Base-by-base conservation (phyloP, 2,113 vertebrate genomes). In the Bostrychus sinensis region DNA sequence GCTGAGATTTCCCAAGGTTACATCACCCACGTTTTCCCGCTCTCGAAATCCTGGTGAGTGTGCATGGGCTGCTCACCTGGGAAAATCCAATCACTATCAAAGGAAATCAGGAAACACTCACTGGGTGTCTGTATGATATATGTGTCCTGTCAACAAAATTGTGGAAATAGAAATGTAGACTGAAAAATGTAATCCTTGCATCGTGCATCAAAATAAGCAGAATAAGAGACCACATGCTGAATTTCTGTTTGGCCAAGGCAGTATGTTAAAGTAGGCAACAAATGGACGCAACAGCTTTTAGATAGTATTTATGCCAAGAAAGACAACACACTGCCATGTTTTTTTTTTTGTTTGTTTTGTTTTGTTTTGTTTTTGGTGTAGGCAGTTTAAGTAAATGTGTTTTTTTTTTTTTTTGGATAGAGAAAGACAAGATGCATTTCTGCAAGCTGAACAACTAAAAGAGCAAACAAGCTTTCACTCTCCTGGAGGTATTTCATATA, bases 1-100 rank as follows among this genome's bases (percentile, higher is more conserved):
- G 72, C 78, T 58, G 75, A 60, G 70, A 85, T 91, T 89, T 84
- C 88, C 76, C 55, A 46, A n/a, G 58, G 72, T 88, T 90, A 71
- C 83, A 88, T 88, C 89, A 88, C 70, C 51, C 68, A 30, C 58
- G 38, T n/a, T 2, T 26, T 22, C 55, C 45, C 73, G 56, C 46
- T 41, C 50, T 65, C 64, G 74, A 62, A 61, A 32, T 14, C 37
- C 59, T 70, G 70, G 56, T 57, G 32, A 68, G 64, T 51, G 46
- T 54, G 70, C 61, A 69, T 63, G 66, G 68, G 56, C 26, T 48
- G 7, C 23, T 42, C 46, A 60, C 60, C 72, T 16, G 48, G 74
- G 66, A 74, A 60, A 74, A 72, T 16, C 71, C 58, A 50, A 67
- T 45, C 68, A 22, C 55, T 60, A 62, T 68, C 57, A 65, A 30